phyloP scores from a whole-genome alignment of 2,113 vertebrate species.

The Numenius arquata region DNA sequence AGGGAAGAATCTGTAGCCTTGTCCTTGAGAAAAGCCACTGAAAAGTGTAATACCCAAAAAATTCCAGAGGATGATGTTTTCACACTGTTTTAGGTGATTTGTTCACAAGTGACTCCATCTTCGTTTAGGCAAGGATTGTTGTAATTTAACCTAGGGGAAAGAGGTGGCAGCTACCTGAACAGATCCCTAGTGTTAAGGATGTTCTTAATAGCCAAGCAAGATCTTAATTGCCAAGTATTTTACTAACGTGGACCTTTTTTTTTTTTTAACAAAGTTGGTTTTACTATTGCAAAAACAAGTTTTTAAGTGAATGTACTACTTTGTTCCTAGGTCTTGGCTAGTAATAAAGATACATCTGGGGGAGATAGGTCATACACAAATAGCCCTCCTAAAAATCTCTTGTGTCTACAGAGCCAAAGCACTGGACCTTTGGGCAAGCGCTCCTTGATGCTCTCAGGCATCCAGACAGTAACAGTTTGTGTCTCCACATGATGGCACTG shows the following conservation, averaged over 20 bases:
- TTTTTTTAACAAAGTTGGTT: background rate
- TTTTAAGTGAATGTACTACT: background rate
- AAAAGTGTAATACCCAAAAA: background rate
- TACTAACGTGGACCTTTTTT: background rate
- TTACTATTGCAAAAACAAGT: background rate
- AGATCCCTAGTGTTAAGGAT: background rate
- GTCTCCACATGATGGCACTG: conserved; percentile 19
- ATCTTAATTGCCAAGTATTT: background rate
- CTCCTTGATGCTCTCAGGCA: background rate
- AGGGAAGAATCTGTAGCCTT: background rate
- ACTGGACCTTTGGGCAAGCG: accelerated
- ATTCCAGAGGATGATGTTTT: background rate
- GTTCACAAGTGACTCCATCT: background rate
- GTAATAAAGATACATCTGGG: background rate
- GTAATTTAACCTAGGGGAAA: background rate
- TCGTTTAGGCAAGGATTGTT: background rate
- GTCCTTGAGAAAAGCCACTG: background rate
- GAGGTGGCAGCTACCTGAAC: background rate
- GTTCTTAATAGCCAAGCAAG: background rate
- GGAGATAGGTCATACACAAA: background rate
- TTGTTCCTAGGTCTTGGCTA: background rate
- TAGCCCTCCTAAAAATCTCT: background rate
- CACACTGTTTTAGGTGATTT: background rate
- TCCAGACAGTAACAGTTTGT: background rate
- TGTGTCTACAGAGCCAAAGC: background rate